These are phyloP conservation scores for Notothenia rossii DNA, from an alignment of 2,113 vertebrate species.

Conservation along the genomic window DNA sequence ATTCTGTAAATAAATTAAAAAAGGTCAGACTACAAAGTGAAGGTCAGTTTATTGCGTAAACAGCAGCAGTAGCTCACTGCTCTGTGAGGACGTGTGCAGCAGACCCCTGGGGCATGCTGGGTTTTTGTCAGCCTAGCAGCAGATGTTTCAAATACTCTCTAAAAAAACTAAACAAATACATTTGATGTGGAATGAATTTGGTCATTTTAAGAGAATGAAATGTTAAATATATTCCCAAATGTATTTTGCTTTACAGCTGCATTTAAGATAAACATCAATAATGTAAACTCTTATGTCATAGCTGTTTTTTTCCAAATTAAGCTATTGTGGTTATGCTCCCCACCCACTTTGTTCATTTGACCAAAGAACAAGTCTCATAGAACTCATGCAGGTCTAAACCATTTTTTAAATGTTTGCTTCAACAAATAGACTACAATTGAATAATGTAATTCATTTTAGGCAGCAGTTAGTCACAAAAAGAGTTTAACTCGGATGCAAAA, in stretches of 20 bases:
- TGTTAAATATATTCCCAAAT: background rate
- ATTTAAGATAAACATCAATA: background rate
- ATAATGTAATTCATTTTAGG: background rate
- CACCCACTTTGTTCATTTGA: too few relatives aligned
- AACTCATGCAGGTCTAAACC: background rate
- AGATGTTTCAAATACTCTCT: background rate
- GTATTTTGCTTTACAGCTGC: background rate
- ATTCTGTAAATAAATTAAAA: background rate
- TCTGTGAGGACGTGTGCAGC: background rate
- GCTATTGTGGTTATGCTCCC: background rate
- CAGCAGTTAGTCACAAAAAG: background rate
- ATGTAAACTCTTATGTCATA: background rate
- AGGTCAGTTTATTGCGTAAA: constrained; percentile 4
- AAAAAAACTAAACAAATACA: background rate
- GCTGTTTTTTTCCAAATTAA: background rate
- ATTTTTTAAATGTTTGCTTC: background rate
- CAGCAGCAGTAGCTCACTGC: background rate
- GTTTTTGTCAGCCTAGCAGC: background rate
- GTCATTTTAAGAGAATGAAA: background rate
- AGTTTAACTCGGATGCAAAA: background rate
- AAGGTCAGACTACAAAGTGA: background rate
- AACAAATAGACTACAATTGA: background rate
- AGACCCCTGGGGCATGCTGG: background rate
- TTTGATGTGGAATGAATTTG: background rate
- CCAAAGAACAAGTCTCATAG: background rate